Conservation (phyloP, 35 echinoderm and acorn worm species). For the Chiridota heheva region DNA sequence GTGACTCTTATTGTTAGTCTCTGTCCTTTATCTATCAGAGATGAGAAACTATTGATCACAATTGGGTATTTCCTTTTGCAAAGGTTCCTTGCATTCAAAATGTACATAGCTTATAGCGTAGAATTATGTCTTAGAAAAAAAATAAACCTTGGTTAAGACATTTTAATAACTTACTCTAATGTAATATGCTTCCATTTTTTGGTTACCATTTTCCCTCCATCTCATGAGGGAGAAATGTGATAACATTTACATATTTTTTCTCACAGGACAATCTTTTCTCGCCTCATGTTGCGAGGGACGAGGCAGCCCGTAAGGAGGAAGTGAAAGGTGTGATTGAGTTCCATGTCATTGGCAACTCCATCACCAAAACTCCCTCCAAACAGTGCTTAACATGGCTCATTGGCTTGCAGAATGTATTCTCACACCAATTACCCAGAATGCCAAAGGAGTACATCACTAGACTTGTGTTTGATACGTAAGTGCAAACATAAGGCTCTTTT, state of each 20-base stretch:
- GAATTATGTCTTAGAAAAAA: background rate
- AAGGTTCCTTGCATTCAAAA: too few species aligned
- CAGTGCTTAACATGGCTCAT: conserved; percentile 94
- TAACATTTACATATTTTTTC: background rate
- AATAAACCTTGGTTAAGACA: too few species aligned
- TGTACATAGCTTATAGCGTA: background rate
- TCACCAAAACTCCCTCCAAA: conserved; percentile 87
- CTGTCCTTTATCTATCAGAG: too few species aligned
- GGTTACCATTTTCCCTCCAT: too few species aligned
- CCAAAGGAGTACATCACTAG: conserved; percentile 99
- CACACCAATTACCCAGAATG: conserved; percentile 97
- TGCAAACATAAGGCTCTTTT: background rate
- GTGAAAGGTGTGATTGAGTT: conserved; percentile 84
- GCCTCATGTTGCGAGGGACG: conserved; percentile 88
- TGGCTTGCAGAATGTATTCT: conserved; percentile 98
- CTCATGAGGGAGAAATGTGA: too few species aligned
- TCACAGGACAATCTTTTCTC: conserved; percentile 88
- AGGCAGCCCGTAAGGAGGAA: conserved; percentile 91
- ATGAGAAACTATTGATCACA: too few species aligned
- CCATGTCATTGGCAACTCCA: conserved; percentile 97
- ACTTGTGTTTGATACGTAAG: conserved; percentile 94
- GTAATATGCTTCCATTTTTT: too few species aligned
- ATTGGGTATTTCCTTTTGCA: too few species aligned
- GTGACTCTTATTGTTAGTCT: too few species aligned
- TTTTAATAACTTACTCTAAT: too few species aligned